phyloP scores from a whole-genome alignment of 2,797 vertebrate genomes.

The Fistularia tabacaria region DNA sequence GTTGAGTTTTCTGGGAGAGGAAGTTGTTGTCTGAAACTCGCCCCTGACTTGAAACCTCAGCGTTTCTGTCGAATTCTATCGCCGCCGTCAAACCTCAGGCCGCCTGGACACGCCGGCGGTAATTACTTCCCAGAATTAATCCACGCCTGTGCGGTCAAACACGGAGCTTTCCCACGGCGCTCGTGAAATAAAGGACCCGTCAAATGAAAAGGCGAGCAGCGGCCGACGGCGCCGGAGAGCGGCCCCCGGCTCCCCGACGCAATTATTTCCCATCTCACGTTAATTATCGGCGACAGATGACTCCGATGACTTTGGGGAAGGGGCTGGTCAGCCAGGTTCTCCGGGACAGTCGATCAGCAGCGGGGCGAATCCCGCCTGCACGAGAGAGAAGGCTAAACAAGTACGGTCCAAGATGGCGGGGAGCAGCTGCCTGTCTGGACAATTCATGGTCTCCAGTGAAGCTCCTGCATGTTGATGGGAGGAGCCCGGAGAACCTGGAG shows the following conservation, averaged over 20 bases:
- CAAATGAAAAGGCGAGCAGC: constrained; percentile 85
- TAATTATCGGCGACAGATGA: constrained; percentile 95
- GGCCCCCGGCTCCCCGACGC: constrained; percentile 86
- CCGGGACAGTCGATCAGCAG: constrained; percentile 71
- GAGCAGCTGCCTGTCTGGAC: too few relatives aligned
- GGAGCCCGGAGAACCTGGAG: too few relatives aligned
- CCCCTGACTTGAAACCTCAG: constrained; percentile 39
- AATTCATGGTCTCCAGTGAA: too few relatives aligned
- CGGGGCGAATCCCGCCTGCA: constrained; percentile 34
- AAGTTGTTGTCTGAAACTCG: constrained; percentile 1
- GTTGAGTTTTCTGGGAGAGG: too few relatives aligned
- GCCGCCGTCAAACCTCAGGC: constrained; percentile 72
- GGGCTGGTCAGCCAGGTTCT: constrained; percentile 71
- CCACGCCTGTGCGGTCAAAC: constrained; percentile 58
- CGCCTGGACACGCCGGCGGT: constrained; percentile 60
- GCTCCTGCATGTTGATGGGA: too few relatives aligned
- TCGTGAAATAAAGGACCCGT: constrained; percentile 68
- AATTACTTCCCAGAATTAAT: constrained; percentile 81
- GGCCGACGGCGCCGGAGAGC: constrained; percentile 77
- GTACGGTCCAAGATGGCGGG: too few relatives aligned
- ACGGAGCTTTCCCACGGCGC: constrained; percentile 68
- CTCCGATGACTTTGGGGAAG: constrained; percentile 89
- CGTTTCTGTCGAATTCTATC: constrained; percentile 71
- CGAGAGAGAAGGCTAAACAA: too few relatives aligned
- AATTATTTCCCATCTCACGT: constrained; percentile 92